Evolutionary conservation across 2,113 vertebrate genomes (phyloP), one percentile per base, ranked within the genome.

Genomic region (Gulo gulo): DNA sequence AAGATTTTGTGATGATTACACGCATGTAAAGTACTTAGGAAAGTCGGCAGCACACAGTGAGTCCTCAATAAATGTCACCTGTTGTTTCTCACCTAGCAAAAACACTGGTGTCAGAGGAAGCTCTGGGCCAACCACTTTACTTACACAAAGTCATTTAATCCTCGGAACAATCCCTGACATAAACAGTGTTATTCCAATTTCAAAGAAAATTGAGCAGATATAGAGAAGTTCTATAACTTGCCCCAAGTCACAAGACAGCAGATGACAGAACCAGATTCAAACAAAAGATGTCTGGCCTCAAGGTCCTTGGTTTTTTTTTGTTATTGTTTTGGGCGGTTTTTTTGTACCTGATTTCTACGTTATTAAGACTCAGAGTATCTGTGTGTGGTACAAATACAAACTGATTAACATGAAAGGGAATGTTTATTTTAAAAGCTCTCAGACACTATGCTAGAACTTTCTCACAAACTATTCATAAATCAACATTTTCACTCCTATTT

Each of bases 231-330:
- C 50, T 88, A 31, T 26, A 88, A 80, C 50, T 88, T 88, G 50
- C 57, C 71, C 31, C 7, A 85, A 89, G 59, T 90, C 29, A 79
- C 8, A 82, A 86, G 74, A 86, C 0, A 91, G 67, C 80, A 86
- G 90, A 86, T 47, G 20, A 93, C n/a, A 61, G 39, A 86, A 86
- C 23, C 73, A 90, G 50, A 76, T 55, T 96, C 73, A 92, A 94
- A 95, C 29, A 92, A 18, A 91, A 18, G 29, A 86, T 24, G 14
- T 13, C 29, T 55, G 18, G 42, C 7, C 50, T 14, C 63, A 89
- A 61, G 59, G 36, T 61, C 4, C n/a, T 23, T 76, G 7, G 4
- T 24, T 34, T 79, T 76, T 42, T 90, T 63, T 15, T n/a, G n/a
- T 21, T 67, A 34, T 39, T 39, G n/a, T 20, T 39, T 71, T 71